A percentile compares a stretch with the other conserved stretches of the same genome.
phyloP scores from a whole-genome alignment of 2,888 invertebrate genomes.

The Brachypterus glaber region DNA sequence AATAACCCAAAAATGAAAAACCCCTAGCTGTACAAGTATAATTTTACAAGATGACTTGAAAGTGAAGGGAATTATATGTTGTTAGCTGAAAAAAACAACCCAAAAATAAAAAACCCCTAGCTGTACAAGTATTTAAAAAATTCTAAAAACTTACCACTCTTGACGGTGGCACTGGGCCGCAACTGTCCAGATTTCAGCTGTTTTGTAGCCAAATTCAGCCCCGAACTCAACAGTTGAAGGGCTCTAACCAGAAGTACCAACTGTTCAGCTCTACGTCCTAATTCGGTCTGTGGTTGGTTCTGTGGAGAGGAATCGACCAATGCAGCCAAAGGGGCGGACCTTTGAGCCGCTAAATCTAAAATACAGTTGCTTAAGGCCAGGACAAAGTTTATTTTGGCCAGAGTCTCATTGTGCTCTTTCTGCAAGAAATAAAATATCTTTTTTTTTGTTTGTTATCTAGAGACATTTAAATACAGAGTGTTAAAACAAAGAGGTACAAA shows the following conservation, averaged over 20 bases:
- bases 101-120: too few relatives aligned
- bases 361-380: constrained; percentile 92
- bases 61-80: too few relatives aligned
- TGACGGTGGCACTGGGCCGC: constrained; percentile 84
- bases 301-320: constrained; percentile 30
- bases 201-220: constrained; percentile 78
- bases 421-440: too few relatives aligned
- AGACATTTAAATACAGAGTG: too few relatives aligned
- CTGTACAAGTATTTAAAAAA: constrained; percentile 5
- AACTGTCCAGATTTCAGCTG: constrained; percentile 76
- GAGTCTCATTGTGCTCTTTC: constrained; percentile 92
- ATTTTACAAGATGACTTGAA: too few relatives aligned
- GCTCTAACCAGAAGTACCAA: constrained; percentile 82
- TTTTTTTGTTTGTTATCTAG: too few relatives aligned
- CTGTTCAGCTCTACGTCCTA: constrained; percentile 59
- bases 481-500: too few relatives aligned
- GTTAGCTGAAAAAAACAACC: too few relatives aligned
- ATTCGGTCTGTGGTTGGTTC: constrained; percentile 32
- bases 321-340: constrained; percentile 60
- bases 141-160: constrained; percentile 59
- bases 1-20: too few relatives aligned
- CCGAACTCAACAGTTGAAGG: constrained; percentile 90
- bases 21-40: too few relatives aligned
- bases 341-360: constrained; percentile 75
- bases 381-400: constrained; percentile 96